Base-by-base conservation (phyloP, 64 coral and sea anemone species). In the Astreopora myriophthalma region DNA sequence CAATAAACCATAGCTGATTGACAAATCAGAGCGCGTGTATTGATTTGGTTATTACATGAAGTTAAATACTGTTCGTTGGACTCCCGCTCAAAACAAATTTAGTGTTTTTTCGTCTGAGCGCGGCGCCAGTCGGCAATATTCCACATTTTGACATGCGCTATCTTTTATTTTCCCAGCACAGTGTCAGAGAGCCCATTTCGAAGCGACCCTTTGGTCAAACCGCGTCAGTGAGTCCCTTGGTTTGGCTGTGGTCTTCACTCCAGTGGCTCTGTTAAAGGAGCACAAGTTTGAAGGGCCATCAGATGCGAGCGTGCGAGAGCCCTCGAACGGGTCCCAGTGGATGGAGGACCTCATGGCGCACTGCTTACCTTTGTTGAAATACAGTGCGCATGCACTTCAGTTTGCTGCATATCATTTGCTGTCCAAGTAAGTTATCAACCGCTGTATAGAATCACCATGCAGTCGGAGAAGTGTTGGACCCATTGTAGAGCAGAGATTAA, bases 361-460 rank as follows among this genome's bases (percentile, higher is more conserved):
- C 68, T 90, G 75, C 69, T 83, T 96, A 38, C 90, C 95, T 73
- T 76, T 90, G 27, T 28, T 96, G 9, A 87, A 86, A 24, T 93
- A 73, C 72, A 84, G 70, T 52, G 48, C 86, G 34, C 80, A 79
- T 75, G 74, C 75, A 68, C 48, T 96, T 19, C 91, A 96, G 52
- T 64, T 96, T 79, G 87, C 95, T 5, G 72, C 87, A 11, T 96
- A 93, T 69, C 71, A 73, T 28, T 20, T 96, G 30, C 72, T 96
- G 29, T 46, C 77, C 40, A 96, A 79, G 95, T 96, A 92, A 67
- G 89, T 92, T 2, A 60, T 46, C 40, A 10, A 46, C 10, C 10
- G 40, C 40, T 46, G 40, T 46, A 10, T 46, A 5, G 51, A 55
- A 14, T 55, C 17, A n/a, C n/a, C n/a, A 44, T 44, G 42, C 42